Base-by-base conservation (phyloP, 2,113 vertebrate genomes). In the Gnathonemus longibarbis region DNA sequence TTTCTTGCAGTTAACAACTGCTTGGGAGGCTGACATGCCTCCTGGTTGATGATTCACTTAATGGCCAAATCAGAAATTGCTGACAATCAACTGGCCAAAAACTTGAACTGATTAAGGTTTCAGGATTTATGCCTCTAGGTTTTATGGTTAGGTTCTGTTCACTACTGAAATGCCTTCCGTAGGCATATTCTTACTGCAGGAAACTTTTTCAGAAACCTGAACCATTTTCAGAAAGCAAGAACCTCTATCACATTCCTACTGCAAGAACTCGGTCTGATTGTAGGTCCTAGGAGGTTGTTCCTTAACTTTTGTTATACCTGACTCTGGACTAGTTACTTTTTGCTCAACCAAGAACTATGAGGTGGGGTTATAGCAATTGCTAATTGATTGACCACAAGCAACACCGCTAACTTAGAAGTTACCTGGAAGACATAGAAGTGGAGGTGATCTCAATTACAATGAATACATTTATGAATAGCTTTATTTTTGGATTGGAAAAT, bases 1-100 rank as follows among this genome's bases (percentile, higher is more conserved):
- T 90, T 96, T 94, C 95, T 87, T 95, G 95, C 96, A 96, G 95
- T 96, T 96, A 96, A 96, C 96, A 96, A 96, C 95, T 96, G 56
- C 24, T n/a, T 24, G 21, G 21, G 56, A 96, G 96, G 96, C 96
- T 92, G 94, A 93, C 94, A 96, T 96, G 97, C 96, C 94, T 93
- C 95, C 94, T 94, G 93, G 27, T 94, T 96, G 97, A 98, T 95
- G 96, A 98, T 97, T 98, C 97, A 98, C 96, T 98, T 98, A 98
- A 98, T 98, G 97, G 98, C 95, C 95, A 96, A 92, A 95, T 95
- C 93, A 93, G 87, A 93, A 95, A 93, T 94, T 95, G 95, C 95
- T 93, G 94, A 94, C 96, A 94, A 96, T 96, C 94, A 91, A 84
- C 85, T 89, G 56, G 8, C 89, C 39, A 92, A 90, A 92, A 90